These are phyloP conservation scores for Typhlomys cinereus DNA, from an alignment of 2,113 vertebrate genomes.

Conservation along the genomic window DNA sequence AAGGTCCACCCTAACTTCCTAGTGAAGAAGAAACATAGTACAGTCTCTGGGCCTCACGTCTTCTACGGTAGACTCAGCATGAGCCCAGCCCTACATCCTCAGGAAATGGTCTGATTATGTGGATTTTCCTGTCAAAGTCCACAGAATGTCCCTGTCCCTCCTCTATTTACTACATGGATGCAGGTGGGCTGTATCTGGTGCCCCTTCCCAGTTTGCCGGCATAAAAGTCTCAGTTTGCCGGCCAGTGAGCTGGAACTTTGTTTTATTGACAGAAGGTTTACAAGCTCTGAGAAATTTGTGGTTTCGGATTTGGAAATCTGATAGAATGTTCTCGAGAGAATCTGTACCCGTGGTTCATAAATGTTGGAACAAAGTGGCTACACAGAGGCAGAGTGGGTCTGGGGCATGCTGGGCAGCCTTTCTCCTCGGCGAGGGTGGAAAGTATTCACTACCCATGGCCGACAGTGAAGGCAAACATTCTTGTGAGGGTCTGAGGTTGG, in stretches of 20 bases:
- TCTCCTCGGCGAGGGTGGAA: slow-evolving; percentile 84
- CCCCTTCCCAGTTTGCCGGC: not conserved
- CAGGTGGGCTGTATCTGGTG: slow-evolving; percentile 45
- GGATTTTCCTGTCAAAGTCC: not conserved
- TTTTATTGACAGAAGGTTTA: not conserved
- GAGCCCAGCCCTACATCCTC: not conserved
- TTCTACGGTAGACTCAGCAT: not conserved
- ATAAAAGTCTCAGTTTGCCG: not conserved
- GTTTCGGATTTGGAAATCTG: not conserved
- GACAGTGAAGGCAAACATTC: slow-evolving; percentile 95
- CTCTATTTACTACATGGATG: not conserved
- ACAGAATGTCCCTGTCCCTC: not conserved
- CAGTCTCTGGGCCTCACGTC: not conserved
- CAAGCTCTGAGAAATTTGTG: slow-evolving; percentile 2
- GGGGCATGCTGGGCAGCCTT: slow-evolving; percentile 88
- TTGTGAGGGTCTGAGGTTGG: slow-evolving; percentile 85
- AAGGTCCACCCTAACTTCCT: not conserved
- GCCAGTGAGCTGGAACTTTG: not conserved
- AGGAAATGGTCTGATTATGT: not conserved
- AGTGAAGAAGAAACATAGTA: not conserved
- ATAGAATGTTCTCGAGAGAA: slow-evolving; percentile 15
- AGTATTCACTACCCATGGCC: slow-evolving; percentile 91
- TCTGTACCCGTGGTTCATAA: not conserved
- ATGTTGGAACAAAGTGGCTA: slow-evolving; percentile 76
- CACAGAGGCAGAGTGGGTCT: slow-evolving; percentile 80